A percentile compares a stretch with the other conserved stretches of the same genome.
Evolutionary conservation across 37 sponge, comb jelly and placozoan genomes (phyloP).

Genomic region (Dysidea cf. avara): DNA sequence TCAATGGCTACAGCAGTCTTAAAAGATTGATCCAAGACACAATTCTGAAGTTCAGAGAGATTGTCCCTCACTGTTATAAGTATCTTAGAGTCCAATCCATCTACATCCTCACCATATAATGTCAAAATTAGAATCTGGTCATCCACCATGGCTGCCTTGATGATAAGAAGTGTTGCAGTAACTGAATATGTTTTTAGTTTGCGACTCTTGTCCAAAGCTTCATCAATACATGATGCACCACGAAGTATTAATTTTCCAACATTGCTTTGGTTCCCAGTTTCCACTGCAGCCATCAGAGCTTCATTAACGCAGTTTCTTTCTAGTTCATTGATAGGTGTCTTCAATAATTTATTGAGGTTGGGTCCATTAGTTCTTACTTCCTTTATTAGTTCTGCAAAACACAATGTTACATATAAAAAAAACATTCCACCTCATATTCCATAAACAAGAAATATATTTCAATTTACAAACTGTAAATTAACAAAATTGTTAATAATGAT

Average conservation of each 20-base stretch:
- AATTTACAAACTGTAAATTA: no score
- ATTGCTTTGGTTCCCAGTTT: constrained; percentile 53
- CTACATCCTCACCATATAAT: constrained; percentile 67
- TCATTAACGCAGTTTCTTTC: constrained; percentile 58
- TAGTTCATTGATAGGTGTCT: constrained; percentile 14
- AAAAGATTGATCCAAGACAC: constrained; percentile 50
- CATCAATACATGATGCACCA: constrained; percentile 37
- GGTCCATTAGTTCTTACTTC: constrained; percentile 64
- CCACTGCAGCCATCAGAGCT: no score
- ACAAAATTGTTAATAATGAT: no score
- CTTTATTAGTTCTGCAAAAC: constrained; percentile 57
- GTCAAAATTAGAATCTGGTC: constrained; percentile 51
- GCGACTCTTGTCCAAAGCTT: constrained; percentile 31
- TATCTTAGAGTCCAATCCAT: no score
- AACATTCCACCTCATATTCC: no score
- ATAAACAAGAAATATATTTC: no score
- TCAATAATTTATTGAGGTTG: constrained; percentile 47
- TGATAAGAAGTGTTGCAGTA: constrained; percentile 56
- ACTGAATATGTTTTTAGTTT: constrained; percentile 40
- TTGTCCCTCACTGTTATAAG: no score
- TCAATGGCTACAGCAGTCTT: constrained; percentile 80
- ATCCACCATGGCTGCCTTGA: constrained; percentile 46
- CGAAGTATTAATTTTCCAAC: constrained; percentile 70
- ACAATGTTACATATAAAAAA: no score
- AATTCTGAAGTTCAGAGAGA: constrained; percentile 52